Evolutionary conservation across 2,113 vertebrate species (phyloP), one percentile per base, ranked within the genome.

Genomic region (Macquaria australasica): DNA sequence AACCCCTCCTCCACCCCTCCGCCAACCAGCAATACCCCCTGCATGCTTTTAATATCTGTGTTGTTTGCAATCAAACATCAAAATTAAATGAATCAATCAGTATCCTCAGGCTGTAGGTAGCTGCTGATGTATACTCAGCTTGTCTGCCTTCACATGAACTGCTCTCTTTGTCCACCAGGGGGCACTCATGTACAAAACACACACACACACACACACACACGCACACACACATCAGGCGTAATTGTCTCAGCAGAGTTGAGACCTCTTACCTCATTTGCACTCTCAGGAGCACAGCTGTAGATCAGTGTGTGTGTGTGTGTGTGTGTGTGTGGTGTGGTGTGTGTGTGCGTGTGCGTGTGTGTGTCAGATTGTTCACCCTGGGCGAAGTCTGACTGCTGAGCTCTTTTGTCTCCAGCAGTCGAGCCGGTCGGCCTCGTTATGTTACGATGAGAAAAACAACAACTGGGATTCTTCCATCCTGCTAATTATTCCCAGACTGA

Each of bases 211-310:
- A 80, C 62, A 69, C 50, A 68, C 48, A 64, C n/a, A 66, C 45
- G 25, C 45, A 39, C 72, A 45, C 72, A 48, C 3, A 62, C 25
- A 75, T 12, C 45, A n/a, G 16, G 23, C 20, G 14, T 71, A 68
- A 77, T 21, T 75, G 75, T 87, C 73, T 81, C 77, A 16, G 58
- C 74, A 79, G 74, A 82, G 53, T 48, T 53, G 41, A 68, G 80
- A 87, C 74, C 82, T 85, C 75, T 77, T 82, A 79, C 79, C 79
- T 89, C 78, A 79, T 75, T 69, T 82, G 71, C 74, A 84, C 82
- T 79, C 70, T 71, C 43, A 73, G 68, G 67, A 83, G 28, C 78
- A 84, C 84, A 89, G 79, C 10, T 39, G 74, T 28, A 53, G 55
- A 69, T 69, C 10, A 6, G 62, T 37, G 41, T 68, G 53, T 72